Percentiles rank a stretch among this genome's conserved stretches.
Conservation (phyloP, 2,888 invertebrate genomes). For the Octodonta nipae region DNA sequence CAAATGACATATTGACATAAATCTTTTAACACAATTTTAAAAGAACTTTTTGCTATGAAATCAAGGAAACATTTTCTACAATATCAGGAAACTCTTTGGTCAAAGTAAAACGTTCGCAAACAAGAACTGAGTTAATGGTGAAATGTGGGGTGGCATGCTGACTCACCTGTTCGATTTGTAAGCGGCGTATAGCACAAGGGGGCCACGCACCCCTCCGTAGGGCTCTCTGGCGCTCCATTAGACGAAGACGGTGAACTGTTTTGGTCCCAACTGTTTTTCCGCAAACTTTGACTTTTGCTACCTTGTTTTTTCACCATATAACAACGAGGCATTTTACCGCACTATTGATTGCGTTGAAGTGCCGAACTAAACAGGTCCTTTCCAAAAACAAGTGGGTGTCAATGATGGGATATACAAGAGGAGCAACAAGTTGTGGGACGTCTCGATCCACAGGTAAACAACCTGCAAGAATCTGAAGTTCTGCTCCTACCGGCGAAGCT, state of each 20-base stretch:
- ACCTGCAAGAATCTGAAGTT: conserved; percentile 24
- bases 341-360: too few relatives aligned
- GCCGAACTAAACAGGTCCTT: neutral
- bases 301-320: conserved; percentile 61
- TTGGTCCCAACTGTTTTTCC: conserved; percentile 36
- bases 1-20: too few relatives aligned
- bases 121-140: too few relatives aligned
- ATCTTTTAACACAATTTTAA: too few relatives aligned
- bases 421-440: conserved; percentile 33
- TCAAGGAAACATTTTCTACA: too few relatives aligned
- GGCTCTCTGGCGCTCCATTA: conserved; percentile 39
- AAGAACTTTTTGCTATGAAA: too few relatives aligned
- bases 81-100: too few relatives aligned
- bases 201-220: conserved; percentile 47
- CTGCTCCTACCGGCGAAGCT: too few relatives aligned
- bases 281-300: conserved; percentile 37
- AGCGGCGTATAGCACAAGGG: conserved; percentile 46
- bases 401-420: too few relatives aligned
- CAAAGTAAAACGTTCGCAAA: too few relatives aligned
- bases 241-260: conserved; percentile 16
- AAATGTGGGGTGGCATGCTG: too few relatives aligned
- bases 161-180: conserved; percentile 27
- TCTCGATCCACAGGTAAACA: conserved; percentile 33
- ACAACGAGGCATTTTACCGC: conserved; percentile 51
- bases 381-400: conserved; percentile 24